Base-by-base conservation (phyloP, 2,113 vertebrate species). In the Pyrgilauda ruficollis region DNA sequence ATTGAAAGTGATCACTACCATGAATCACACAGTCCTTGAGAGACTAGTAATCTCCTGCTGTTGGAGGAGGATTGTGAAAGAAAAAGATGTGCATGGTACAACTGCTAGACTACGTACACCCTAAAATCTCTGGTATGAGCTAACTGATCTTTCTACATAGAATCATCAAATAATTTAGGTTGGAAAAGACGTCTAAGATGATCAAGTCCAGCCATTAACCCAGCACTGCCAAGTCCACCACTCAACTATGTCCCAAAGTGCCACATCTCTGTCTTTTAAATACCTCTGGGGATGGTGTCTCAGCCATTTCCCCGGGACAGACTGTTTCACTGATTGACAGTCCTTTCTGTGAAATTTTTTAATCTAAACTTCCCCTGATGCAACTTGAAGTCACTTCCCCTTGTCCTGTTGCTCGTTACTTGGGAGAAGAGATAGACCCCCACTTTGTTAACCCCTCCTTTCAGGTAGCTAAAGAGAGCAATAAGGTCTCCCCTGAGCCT, bases 21-120 rank as follows among this genome's bases (percentile, higher is more conserved):
- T 69, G 90, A 94, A 88, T 94, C 80, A 94, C 2, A 1, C 13
- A 53, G 90, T 86, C 56, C 88, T 94, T 93, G 76, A 87, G 92
- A 95, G 68, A 88, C 64, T 49, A 53, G 75, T 30, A 44, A 37
- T 55, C 30, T 75, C 62, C 50, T 56, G 44, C 55, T 77, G 17
- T 67, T 67, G 61, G 21, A 84, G 83, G 18, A 84, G 19, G 23
- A 75, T 11, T 89, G 56, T 2, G 2, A 70, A 94, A 94, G 49
- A 58, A 70, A 93, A 96, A 59, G 44, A 84, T 46, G 35, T 72
- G 35, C 47, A 52, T 66, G 68, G 72, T 62, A 90, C 22, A n/a
- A 31, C 15, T 81, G 61, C 22, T 55, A 53, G 72, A 75, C 19
- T 19, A 24, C 2, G 20, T 1, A 20, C 11, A 63, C 44, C n/a